phyloP scores from a whole-genome alignment of 2,888 invertebrate genomes.

The Amitus sp. region DNA sequence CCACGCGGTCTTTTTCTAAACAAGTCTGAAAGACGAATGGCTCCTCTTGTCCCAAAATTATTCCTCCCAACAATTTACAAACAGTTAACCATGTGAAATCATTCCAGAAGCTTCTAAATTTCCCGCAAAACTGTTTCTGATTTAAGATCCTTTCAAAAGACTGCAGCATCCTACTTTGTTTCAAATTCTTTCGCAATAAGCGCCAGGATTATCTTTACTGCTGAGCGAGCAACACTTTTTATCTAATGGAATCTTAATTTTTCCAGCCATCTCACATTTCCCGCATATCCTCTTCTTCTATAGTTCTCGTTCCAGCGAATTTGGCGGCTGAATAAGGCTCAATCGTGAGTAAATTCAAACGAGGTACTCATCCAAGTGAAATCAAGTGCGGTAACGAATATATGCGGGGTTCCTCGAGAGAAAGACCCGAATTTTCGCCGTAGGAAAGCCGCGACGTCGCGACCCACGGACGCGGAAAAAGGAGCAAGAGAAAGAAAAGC shows the following conservation, averaged over 20 bases:
- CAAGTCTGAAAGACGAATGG: too few relatives aligned
- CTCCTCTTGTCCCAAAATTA: too few relatives aligned
- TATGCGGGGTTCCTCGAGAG: slow-evolving; percentile 30
- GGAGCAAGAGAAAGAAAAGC: neutral
- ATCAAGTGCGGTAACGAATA: slow-evolving; percentile 34
- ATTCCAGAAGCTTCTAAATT: neutral
- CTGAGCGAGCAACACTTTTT: neutral
- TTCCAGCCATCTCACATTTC: slow-evolving; percentile 3
- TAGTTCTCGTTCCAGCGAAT: slow-evolving; percentile 9
- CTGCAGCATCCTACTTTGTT: too few relatives aligned
- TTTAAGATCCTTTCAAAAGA: too few relatives aligned
- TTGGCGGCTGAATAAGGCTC: slow-evolving; percentile 12
- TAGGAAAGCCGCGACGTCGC: slow-evolving; percentile 21
- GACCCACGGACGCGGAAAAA: neutral
- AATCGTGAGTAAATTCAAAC: slow-evolving; percentile 29
- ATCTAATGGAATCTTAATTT: slow-evolving; percentile 6
- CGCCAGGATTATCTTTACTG: neutral
- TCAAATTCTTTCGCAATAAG: neutral
- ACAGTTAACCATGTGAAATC: neutral
- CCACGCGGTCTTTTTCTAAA: too few relatives aligned
- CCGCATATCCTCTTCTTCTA: slow-evolving; percentile 12
- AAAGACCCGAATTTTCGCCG: slow-evolving; percentile 21
- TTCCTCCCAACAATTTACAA: neutral
- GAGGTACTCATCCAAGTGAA: slow-evolving; percentile 27
- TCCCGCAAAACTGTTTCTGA: neutral